Evolutionary conservation across 2,888 invertebrate species (phyloP).

Genomic region (Allolobophora icterica): DNA sequence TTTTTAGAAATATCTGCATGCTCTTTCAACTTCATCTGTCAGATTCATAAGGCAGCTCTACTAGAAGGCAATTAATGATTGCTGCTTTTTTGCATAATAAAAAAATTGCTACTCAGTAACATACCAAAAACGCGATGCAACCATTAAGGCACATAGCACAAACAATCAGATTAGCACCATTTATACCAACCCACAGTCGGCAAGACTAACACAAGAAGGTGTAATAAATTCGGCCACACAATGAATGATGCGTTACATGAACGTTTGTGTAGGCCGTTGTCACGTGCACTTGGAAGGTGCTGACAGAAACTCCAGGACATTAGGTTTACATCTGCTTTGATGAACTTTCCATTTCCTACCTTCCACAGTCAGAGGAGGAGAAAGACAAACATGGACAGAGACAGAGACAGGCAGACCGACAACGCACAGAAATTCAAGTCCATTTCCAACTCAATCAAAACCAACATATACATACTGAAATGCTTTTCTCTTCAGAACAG

Average conservation of each 20-base stretch:
- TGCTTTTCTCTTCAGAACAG: background rate
- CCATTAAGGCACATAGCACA: background rate
- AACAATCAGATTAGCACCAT: background rate
- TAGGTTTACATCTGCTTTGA: background rate
- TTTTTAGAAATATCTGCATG: too few relatives aligned
- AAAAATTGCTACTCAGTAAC: background rate
- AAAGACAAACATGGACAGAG: background rate
- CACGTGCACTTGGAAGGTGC: too few relatives aligned
- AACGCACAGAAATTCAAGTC: background rate
- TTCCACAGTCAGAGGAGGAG: background rate
- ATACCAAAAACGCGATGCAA: background rate
- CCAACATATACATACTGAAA: background rate
- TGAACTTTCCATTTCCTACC: background rate
- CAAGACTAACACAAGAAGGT: background rate
- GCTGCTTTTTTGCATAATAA: too few relatives aligned
- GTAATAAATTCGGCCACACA: background rate
- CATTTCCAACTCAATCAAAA: background rate
- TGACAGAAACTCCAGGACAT: too few relatives aligned
- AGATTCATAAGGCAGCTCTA: too few relatives aligned
- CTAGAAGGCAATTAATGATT: too few relatives aligned
- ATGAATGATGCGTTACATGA: background rate
- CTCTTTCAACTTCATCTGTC: too few relatives aligned
- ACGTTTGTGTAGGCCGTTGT: too few relatives aligned
- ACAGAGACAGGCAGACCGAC: background rate
- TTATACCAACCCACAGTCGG: too few relatives aligned